Conservation (phyloP, 2,797 vertebrate species). For the Cirrhinus molitorella region DNA sequence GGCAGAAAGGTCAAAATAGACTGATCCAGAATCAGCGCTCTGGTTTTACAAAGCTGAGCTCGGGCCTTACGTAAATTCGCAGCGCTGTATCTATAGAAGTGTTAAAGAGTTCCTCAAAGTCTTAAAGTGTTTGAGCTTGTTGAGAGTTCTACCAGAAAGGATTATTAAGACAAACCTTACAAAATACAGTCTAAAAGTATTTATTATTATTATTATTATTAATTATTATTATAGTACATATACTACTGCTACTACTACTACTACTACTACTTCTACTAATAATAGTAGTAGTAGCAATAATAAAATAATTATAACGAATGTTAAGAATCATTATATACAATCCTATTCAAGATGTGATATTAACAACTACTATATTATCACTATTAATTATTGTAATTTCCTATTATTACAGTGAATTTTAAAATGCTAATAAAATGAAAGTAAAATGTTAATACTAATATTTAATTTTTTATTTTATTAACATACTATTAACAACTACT, state of each 20-base stretch:
- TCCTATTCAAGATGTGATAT: background rate
- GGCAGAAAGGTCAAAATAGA: constrained; percentile 71
- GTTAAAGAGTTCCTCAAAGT: constrained; percentile 17
- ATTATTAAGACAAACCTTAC: background rate
- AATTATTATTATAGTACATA: too few relatives aligned
- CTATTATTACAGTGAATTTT: background rate
- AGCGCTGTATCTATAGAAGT: constrained; percentile 14
- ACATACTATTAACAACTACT: too few relatives aligned
- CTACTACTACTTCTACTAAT: background rate
- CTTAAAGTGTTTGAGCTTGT: background rate
- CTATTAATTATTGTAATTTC: background rate
- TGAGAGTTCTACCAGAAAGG: background rate
- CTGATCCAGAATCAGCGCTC: constrained; percentile 59
- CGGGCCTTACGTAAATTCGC: constrained; percentile 42
- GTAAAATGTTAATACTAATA: background rate
- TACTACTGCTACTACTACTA: background rate
- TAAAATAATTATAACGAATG: background rate
- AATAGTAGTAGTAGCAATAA: background rate
- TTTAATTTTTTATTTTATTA: background rate
- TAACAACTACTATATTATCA: background rate
- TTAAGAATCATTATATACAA: background rate
- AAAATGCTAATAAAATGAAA: background rate
- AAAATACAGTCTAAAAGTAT: too few relatives aligned
- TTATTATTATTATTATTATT: too few relatives aligned
- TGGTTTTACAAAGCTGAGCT: constrained; percentile 56